Conservation (phyloP, 2,888 invertebrate genomes). For the Choristoneura rosaceana region DNA sequence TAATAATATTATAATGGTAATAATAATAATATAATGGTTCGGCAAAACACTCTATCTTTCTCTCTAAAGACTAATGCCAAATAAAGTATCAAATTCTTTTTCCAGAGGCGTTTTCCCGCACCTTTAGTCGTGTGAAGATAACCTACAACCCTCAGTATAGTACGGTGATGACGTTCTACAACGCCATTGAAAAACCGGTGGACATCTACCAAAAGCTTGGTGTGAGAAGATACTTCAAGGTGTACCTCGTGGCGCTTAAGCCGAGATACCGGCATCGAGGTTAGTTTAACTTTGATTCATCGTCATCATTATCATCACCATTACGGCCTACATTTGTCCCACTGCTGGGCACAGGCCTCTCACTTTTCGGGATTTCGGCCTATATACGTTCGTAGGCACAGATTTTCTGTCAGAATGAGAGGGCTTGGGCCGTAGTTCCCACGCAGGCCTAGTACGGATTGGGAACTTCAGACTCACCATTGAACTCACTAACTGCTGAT, state of each 20-base stretch:
- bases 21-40: too few relatives aligned
- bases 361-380: too few relatives aligned
- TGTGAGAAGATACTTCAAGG: constrained; percentile 72
- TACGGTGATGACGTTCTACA: constrained; percentile 73
- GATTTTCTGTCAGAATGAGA: too few relatives aligned
- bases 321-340: background rate
- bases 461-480: too few relatives aligned
- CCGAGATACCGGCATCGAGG: constrained; percentile 76
- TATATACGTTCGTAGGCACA: too few relatives aligned
- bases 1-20: too few relatives aligned
- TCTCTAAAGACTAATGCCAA: too few relatives aligned
- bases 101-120: constrained; percentile 75
- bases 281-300: constrained; percentile 45
- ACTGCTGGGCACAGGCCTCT: too few relatives aligned
- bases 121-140: constrained; percentile 77
- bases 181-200: constrained; percentile 70
- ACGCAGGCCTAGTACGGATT: too few relatives aligned
- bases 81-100: constrained; percentile 24
- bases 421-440: too few relatives aligned
- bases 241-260: constrained; percentile 75
- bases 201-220: constrained; percentile 63
- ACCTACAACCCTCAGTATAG: constrained; percentile 71
- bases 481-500: too few relatives aligned
- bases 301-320: background rate
- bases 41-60: too few relatives aligned